Evolutionary conservation across 2,113 vertebrate species (phyloP), one percentile per base, ranked within the genome.

Genomic region (Aix galericulata): DNA sequence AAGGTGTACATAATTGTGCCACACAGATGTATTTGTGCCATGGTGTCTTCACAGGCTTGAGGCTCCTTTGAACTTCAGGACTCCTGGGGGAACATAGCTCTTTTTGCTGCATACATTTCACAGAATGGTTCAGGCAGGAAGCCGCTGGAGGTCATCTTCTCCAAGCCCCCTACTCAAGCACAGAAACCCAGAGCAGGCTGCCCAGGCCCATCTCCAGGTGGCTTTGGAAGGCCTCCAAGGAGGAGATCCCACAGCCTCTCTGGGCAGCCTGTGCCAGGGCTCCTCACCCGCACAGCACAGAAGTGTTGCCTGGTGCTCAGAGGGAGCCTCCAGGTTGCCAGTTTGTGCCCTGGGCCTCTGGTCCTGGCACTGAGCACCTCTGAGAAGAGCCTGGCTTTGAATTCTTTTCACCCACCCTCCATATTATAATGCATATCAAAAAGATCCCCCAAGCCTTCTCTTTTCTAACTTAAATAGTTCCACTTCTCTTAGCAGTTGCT

Each of bases 81-180:
- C 21, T 68, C 17, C 23, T 10, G 3, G 5, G 13, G 13, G 9
- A 84, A 60, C 0, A 0, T 6, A 11, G 2, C 23, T 78, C 52
- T 95, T 92, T 50, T 14, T 73, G 27, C 9, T 79, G 52, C 20
- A 78, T 26, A 36, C 82, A 48, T 34, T 26, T 67, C 25, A 40
- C 21, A 91, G 40, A 59, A 9, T 17, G 13, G 11, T 34, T 46
- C n/a, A 52, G 8, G 20, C 25, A 42, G 29, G n/a, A 38, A 88
- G 63, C 7, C 6, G 29, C 6, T 3, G 4, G 31, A 72, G 13
- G 18, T 29, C 53, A 55, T n/a, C 58, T 38, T 15, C 6, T 60
- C 22, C 17, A 48, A 46, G 6, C 3, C 15, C 15, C 8, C 42
- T 75, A 50, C 46, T 72, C 52, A 63, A 67, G 26, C 34, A 71